Evolutionary conservation across 2,113 vertebrate species (phyloP), one percentile per base, ranked within the genome.

Genomic region (Ceyx cyanopectus): DNA sequence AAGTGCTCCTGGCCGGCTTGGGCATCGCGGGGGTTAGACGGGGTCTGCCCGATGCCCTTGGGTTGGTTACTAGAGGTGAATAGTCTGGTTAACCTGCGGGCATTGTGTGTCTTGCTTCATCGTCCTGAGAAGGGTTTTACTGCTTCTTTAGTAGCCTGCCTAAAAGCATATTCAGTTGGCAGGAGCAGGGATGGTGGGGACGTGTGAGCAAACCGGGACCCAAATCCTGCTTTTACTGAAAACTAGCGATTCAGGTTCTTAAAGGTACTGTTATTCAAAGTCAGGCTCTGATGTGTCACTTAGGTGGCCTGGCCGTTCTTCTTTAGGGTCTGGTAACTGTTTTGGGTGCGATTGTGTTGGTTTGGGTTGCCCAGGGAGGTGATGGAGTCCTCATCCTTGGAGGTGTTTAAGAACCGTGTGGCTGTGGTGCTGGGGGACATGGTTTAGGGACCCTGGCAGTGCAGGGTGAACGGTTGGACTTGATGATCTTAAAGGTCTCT

Each of bases 81-180:
- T 45, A 3, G 27, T 29, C 12, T 24, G 41, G 5, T 41, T 62
- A 58, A 22, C 27, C 15, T 45, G 65, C 14, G 26, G 26, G 23
- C 12, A 2, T 10, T n/a, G 21, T n/a, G 51, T 46, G 66, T 60
- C 30, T 32, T 4, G 40, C 5, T 18, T 16, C 11, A 8, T 15
- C 6, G n/a, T 50, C 53, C 37, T 69, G 14, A 4, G 58, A 65
- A 51, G 14, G 34, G 7, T 60, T 81, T 69, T 24, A 3, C 12
- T 16, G 3, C 11, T 46, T n/a, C 48, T 30, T 54, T 26, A 9
- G 18, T 10, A 3, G 34, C 18, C 30, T 6, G 26, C n/a, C 26
- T 37, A 7, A n/a, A 60, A 73, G 37, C 56, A 0, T 4, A 0
- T 7, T 65, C 24, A 5, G 40, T 8, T 53, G 26, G n/a, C 61